Base-by-base conservation (phyloP, 2,113 vertebrate species). In the Pygoscelis antarcticus region DNA sequence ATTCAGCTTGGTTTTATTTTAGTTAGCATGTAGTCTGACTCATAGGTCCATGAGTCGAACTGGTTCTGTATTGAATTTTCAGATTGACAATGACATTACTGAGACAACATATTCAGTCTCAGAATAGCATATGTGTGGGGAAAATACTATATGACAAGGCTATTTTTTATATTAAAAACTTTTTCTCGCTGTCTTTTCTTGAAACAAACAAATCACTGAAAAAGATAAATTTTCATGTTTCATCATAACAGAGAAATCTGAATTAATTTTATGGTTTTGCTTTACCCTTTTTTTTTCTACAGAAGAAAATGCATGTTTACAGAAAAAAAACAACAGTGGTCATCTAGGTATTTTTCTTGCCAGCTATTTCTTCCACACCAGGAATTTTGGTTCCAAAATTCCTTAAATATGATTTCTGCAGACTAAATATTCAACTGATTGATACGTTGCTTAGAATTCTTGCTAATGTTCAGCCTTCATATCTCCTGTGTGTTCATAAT, bases 1-100 rank as follows among this genome's bases (percentile, higher is more conserved):
- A 57, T 69, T 85, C 47, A 76, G 12, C 22, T 70, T 79, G 4
- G 23, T 64, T 85, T 87, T 81, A 84, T 90, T 95, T 89, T 47
- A 89, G 80, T 52, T 64, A 81, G 10, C 44, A 64, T 6, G 8
- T 61, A 30, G 30, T 89, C 72, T 91, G 86, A 92, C 60, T 95
- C 90, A 93, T 26, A 82, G 23, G 47, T 84, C 68, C 36, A 16
- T 72, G 15, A 84, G 64, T 46, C 87, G 64, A 83, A 75, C 60
- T 76, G 62, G 29, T 55, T 86, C 60, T 58, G 40, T 66, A 58
- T 11, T 64, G 34, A 68, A 68, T 83, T 82, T 92, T 95, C 52
- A 95, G 83, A 93, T 62, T 90, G 83, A 95, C 88, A 94, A 46
- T 44, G 47, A 89, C 72, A 78, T 83, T 80, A 64, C 20, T 49